phyloP scores from a whole-genome alignment of 2,888 invertebrate species.

The Folsomia manolachei region DNA sequence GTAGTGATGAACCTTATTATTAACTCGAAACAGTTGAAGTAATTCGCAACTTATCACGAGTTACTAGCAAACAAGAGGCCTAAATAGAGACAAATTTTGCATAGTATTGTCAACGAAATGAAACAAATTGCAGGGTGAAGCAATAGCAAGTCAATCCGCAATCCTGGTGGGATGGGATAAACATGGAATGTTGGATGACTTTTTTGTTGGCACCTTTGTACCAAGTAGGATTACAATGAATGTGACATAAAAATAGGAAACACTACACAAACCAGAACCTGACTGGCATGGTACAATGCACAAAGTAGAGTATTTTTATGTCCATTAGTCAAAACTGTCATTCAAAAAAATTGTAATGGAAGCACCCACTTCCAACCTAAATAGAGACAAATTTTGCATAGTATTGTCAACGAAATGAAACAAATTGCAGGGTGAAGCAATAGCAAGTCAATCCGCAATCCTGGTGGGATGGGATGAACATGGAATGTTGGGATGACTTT shows the following conservation, averaged over 20 bases:
- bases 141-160: neutral
- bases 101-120: neutral
- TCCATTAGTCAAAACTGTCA: neutral
- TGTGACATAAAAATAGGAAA: too few relatives aligned
- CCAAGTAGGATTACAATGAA: too few relatives aligned
- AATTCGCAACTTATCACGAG: neutral
- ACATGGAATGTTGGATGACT: neutral
- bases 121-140: neutral
- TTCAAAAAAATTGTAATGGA: too few relatives aligned
- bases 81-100: neutral
- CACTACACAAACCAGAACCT: too few relatives aligned
- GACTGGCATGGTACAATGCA: neutral
- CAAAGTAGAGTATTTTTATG: neutral
- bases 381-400: neutral
- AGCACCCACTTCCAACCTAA: too few relatives aligned
- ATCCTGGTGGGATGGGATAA: too few relatives aligned
- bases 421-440: neutral
- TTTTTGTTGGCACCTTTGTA: neutral
- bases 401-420: neutral
- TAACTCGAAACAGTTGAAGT: neutral
- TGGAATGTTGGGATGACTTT: neutral
- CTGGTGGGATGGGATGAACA: too few relatives aligned
- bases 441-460: too few relatives aligned
- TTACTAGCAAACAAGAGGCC: neutral
- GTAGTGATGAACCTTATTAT: neutral